Evolutionary conservation across 2,888 invertebrate genomes (phyloP).

Genomic region (Diplolepis rosae): DNA sequence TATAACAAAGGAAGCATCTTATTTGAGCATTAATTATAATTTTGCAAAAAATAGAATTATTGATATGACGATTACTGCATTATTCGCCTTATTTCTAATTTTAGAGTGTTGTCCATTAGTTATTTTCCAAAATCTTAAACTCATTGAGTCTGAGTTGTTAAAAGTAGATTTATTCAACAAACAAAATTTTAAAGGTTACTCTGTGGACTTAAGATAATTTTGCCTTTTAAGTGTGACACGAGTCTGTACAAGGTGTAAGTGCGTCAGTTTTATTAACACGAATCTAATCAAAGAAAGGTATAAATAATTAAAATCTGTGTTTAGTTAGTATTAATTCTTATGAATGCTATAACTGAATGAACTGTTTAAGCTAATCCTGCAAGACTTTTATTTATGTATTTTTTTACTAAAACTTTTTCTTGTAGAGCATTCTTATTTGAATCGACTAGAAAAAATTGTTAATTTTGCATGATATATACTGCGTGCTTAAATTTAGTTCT

Average conservation of each 20-base stretch:
- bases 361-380: not conserved
- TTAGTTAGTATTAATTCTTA: conserved; percentile 26
- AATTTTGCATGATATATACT: conserved; percentile 36
- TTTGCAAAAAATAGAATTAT: no score
- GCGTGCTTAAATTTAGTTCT: conserved; percentile 17
- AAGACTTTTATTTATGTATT: conserved; percentile 21
- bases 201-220: not conserved
- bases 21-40: no score
- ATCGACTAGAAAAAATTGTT: not conserved
- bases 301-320: conserved; percentile 29
- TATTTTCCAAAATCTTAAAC: no score
- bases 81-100: no score
- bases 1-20: no score
- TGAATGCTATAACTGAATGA: conserved; percentile 16
- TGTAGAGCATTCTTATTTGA: conserved; percentile 8
- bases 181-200: no score
- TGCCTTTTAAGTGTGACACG: conserved; percentile 35
- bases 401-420: not conserved
- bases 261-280: conserved; percentile 51
- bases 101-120: no score
- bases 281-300: conserved; percentile 27
- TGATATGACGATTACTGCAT: no score
- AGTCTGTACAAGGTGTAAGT: conserved; percentile 71
- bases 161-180: no score
- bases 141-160: no score